phyloP scores from a whole-genome alignment of 2,797 vertebrate species.

The Babyrousa celebensis region DNA sequence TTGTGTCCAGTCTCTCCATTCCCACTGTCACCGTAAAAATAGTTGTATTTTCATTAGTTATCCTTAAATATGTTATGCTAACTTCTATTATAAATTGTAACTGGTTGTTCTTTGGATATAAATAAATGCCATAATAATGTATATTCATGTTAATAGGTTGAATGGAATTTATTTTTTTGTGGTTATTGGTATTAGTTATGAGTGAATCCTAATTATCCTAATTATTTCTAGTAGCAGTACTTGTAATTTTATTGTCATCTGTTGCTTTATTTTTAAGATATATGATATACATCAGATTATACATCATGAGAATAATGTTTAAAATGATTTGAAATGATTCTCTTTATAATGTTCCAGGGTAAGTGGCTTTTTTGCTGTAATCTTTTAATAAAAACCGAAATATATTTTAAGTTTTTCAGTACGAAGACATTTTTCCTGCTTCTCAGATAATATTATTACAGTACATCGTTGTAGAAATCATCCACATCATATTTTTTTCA shows the following conservation, averaged over 20 bases:
- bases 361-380: background rate
- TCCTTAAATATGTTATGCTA: background rate
- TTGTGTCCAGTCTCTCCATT: background rate
- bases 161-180: background rate
- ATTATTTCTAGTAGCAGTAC: background rate
- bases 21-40: background rate
- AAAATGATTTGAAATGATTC: background rate
- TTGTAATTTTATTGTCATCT: background rate
- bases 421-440: background rate
- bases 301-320: background rate
- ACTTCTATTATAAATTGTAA: background rate
- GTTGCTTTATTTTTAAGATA: background rate
- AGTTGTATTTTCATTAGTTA: background rate
- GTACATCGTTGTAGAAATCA: background rate
- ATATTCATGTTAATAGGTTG: background rate
- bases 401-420: background rate
- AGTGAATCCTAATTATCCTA: background rate
- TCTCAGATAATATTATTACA: background rate
- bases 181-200: background rate
- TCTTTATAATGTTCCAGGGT: background rate
- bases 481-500: background rate
- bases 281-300: background rate
- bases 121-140: background rate
- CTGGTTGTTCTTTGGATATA: background rate
- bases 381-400: background rate